These are phyloP conservation scores for Chelon auratus DNA, from an alignment of 2,797 vertebrate genomes.

Conservation along the genomic window DNA sequence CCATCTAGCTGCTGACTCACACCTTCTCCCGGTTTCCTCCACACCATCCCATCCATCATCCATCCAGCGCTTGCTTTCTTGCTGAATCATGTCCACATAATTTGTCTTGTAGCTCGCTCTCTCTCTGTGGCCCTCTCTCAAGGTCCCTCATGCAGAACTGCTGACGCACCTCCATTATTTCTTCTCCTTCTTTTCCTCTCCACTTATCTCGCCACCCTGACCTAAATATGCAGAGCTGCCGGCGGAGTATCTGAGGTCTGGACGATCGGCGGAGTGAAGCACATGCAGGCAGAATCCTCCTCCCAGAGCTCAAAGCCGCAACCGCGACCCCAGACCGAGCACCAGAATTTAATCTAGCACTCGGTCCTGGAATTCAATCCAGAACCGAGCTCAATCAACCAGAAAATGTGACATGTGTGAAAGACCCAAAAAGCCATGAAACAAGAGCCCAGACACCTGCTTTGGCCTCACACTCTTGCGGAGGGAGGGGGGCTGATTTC, in stretches of 20 bases:
- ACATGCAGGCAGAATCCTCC: constrained; percentile 45
- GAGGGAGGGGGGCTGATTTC: constrained; percentile 38
- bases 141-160: constrained; percentile 66
- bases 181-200: constrained; percentile 1
- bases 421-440: constrained; percentile 63
- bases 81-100: constrained; percentile 76
- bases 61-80: constrained; percentile 54
- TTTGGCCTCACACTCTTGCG: constrained; percentile 51
- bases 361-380: constrained; percentile 58
- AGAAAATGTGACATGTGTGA: constrained; percentile 69
- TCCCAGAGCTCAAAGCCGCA: constrained; percentile 49
- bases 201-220: constrained; percentile 54
- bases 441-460: constrained; percentile 76
- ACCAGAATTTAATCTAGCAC: constrained; percentile 64
- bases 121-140: constrained; percentile 61
- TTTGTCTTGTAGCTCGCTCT: constrained; percentile 53
- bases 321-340: constrained; percentile 54
- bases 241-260: constrained; percentile 49
- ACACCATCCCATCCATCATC: constrained; percentile 70
- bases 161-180: constrained; percentile 57
- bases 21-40: constrained; percentile 52
- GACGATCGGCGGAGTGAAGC: constrained; percentile 29
- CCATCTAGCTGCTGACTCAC: constrained; percentile 72
- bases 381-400: constrained; percentile 58
- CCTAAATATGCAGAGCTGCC: constrained; percentile 39